phyloP scores from a whole-genome alignment of 2,113 vertebrate species.

The Ahaetulla prasina region DNA sequence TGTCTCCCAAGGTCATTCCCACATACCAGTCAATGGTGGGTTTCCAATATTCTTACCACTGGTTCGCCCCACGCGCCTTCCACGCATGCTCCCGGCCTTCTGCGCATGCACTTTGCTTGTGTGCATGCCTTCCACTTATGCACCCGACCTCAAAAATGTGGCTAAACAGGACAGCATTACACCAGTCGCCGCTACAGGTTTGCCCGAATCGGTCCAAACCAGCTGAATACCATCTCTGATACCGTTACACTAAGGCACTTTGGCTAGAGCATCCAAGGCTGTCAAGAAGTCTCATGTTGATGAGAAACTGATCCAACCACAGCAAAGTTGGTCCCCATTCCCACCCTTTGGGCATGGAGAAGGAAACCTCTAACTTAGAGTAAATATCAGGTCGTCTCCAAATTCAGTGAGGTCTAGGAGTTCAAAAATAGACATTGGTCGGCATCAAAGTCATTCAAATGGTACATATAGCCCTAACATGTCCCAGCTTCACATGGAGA shows the following conservation, averaged over 20 bases:
- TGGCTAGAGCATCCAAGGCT: not conserved
- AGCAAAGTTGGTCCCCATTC: not conserved
- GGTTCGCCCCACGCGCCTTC: no score
- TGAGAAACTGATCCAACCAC: not conserved
- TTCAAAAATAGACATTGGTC: not conserved
- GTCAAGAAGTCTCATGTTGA: not conserved
- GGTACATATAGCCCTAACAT: not conserved
- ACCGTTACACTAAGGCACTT: not conserved
- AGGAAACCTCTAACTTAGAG: not conserved
- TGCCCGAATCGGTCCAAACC: no score
- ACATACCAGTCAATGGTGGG: not conserved
- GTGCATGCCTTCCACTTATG: no score
- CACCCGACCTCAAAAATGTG: no score
- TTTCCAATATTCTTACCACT: no score
- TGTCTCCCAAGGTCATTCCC: not conserved
- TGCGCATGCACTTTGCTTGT: no score
- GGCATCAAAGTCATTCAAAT: not conserved
- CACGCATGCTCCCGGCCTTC: no score
- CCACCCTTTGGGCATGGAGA: not conserved
- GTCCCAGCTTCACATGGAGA: not conserved
- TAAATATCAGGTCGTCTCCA: not conserved
- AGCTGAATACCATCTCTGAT: no score
- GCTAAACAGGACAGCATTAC: no score
- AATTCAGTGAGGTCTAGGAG: not conserved
- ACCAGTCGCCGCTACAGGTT: no score